Percentiles rank a stretch among this genome's conserved stretches.
Conservation (phyloP, 2,113 vertebrate species). For the Melanerpes aurifrons region DNA sequence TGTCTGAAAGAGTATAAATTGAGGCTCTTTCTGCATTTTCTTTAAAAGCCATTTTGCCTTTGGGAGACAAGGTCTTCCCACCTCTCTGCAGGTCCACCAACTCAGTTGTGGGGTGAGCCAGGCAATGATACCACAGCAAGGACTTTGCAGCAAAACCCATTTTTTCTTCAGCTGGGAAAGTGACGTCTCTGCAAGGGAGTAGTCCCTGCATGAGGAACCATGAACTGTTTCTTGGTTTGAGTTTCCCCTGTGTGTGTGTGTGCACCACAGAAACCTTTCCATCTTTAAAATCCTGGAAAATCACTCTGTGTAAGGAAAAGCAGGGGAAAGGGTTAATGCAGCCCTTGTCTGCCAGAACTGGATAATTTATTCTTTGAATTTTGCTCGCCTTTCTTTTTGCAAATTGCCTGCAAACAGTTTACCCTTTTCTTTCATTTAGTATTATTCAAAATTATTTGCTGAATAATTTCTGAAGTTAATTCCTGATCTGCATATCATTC, state of each 20-base stretch:
- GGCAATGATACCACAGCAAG: not conserved
- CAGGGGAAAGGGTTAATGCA: not conserved
- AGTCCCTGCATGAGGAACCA: not conserved
- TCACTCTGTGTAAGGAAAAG: not conserved
- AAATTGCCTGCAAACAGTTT: slow-evolving; percentile 21
- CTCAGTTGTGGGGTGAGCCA: not conserved
- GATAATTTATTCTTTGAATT: slow-evolving; percentile 2
- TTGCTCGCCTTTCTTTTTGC: not conserved
- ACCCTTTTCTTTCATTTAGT: not conserved
- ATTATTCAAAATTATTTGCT: slow-evolving; percentile 30
- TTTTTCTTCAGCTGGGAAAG: not conserved
- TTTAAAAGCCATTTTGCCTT: not conserved
- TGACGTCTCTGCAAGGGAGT: not conserved
- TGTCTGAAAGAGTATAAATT: not conserved
- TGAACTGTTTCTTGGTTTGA: not conserved
- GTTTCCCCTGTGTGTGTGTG: not conserved
- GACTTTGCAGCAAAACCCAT: not conserved
- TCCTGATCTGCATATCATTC: slow-evolving; percentile 31
- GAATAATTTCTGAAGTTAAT: slow-evolving; percentile 36
- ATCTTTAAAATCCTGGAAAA: not conserved
- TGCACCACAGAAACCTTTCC: not conserved
- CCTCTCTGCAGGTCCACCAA: not conserved
- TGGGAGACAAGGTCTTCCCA: not conserved
- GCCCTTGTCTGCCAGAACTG: not conserved
- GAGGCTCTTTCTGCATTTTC: not conserved